Evolutionary conservation across 2,113 vertebrate genomes (phyloP).

Genomic region (Delphinus delphis): DNA sequence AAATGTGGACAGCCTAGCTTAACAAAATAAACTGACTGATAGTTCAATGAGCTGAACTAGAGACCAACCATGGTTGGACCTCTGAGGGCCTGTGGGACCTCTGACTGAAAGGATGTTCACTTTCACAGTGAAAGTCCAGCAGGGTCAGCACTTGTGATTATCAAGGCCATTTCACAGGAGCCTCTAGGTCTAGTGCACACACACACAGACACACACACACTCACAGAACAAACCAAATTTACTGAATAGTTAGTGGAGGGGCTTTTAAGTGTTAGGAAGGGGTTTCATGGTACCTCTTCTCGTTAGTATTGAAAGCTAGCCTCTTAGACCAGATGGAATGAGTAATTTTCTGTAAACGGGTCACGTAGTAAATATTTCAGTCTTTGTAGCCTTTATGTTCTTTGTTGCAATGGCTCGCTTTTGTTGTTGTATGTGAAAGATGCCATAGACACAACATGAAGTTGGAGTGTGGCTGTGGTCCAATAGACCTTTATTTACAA

Average conservation of each 20-base stretch:
- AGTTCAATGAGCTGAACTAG: not conserved
- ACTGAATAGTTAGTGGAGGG: not conserved
- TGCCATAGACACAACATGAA: not conserved
- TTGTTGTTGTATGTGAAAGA: not conserved
- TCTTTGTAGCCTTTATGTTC: not conserved
- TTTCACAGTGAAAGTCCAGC: not conserved
- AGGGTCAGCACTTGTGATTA: not conserved
- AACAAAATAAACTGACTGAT: not conserved
- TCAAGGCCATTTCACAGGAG: not conserved
- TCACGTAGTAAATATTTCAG: not conserved
- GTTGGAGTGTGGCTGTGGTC: not conserved
- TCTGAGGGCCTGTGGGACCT: not conserved
- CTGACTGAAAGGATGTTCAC: not conserved
- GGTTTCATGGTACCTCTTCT: not conserved
- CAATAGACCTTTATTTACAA: not conserved
- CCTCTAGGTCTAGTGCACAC: not conserved
- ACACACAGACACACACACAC: accelerated
- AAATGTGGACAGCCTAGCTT: not conserved
- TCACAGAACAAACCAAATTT: not conserved
- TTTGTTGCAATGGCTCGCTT: not conserved
- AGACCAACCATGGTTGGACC: not conserved
- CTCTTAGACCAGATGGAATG: not conserved
- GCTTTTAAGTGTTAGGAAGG: not conserved
- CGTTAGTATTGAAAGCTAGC: not conserved
- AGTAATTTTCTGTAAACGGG: not conserved